Percentiles rank a stretch among this genome's conserved stretches.
Evolutionary conservation across 2,888 invertebrate genomes (phyloP).

Genomic region (Endotricha flammealis): DNA sequence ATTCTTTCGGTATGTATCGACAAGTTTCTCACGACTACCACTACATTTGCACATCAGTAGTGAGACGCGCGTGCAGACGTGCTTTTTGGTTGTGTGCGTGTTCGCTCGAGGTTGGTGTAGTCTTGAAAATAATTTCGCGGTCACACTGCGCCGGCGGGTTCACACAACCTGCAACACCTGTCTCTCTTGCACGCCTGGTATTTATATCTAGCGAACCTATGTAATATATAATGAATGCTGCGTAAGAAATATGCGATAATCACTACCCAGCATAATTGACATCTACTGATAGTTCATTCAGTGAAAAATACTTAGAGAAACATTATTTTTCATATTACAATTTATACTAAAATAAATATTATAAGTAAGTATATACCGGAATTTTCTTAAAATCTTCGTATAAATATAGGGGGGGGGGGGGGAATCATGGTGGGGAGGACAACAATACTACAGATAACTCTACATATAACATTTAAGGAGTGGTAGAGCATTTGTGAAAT

Average conservation of each 20-base stretch:
- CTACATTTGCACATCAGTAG: conserved; percentile 59
- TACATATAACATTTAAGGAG: too few species aligned
- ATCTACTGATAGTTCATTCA: conserved; percentile 20
- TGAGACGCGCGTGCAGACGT: conserved; percentile 60
- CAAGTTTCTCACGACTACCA: conserved; percentile 76
- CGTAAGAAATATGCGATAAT: conserved; percentile 33
- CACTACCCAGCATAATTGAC: conserved; percentile 34
- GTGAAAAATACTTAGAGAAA: conserved; percentile 13
- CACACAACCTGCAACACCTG: conserved; percentile 74
- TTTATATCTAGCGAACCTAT: conserved; percentile 72
- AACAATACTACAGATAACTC: too few species aligned
- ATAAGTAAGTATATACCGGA: too few species aligned
- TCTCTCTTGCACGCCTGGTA: conserved; percentile 73
- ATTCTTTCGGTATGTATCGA: conserved; percentile 41
- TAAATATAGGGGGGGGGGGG: too few species aligned
- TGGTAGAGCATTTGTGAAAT: too few species aligned
- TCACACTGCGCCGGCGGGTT: conserved; percentile 72
- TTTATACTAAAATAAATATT: too few species aligned
- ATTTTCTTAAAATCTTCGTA: too few species aligned
- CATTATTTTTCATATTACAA: neutral
- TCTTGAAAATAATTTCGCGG: conserved; percentile 79
- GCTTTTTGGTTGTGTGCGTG: conserved; percentile 38
- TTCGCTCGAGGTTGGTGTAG: conserved; percentile 68
- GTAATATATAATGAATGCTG: conserved; percentile 33
- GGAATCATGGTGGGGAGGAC: too few species aligned